Evolutionary conservation across 2,888 invertebrate genomes (phyloP), one percentile per base, ranked within the genome.

Genomic region (Synanthedon andrenaeformis): DNA sequence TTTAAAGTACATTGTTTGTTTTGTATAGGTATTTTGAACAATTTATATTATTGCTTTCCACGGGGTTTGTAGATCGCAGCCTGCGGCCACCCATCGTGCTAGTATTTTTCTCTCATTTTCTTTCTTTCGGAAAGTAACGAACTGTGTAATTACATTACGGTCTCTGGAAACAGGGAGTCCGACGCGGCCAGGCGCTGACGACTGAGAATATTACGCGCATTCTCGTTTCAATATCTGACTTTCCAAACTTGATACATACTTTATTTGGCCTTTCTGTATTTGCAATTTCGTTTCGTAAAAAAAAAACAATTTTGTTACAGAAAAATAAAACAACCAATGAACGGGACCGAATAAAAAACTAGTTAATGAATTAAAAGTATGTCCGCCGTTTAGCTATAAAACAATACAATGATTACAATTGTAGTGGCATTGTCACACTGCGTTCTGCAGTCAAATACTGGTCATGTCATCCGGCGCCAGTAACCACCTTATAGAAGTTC

Each of bases 91-190:
- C 23, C 51, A 28, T 66, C 61, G 65, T 63, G 63, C 63, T 63
- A 69, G 67, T 72, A 76, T 77, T 79, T 78, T 72, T 66, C 69
- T 73, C 73, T 72, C 69, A 76, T 80, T 76, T 79, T 79, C 74
- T 80, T 79, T 77, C 70, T 76, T 76, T 75, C 69, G 63, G 67
- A 65, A 76, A 74, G 78, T 82, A 82, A 82, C 80, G 79, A 80
- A 81, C 80, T 80, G 80, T 80, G 77, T 79, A 82, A 82, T 82
- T 62, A 62, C 58, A 62, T 62, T 62, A 61, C 60, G 52, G 59
- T 52, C 52, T 55, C 54, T 78, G 78, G 75, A 74, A 75, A 69
- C 70, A 71, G 69, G 72, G 35, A 35, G 35, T 35, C 35, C 8
- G 74, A 70, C 69, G 68, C 68, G 70, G 72, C 70, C 67, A 70